These are phyloP conservation scores for Thryonomys swinderianus DNA, from an alignment of 2,113 vertebrate species.

Conservation along the genomic window DNA sequence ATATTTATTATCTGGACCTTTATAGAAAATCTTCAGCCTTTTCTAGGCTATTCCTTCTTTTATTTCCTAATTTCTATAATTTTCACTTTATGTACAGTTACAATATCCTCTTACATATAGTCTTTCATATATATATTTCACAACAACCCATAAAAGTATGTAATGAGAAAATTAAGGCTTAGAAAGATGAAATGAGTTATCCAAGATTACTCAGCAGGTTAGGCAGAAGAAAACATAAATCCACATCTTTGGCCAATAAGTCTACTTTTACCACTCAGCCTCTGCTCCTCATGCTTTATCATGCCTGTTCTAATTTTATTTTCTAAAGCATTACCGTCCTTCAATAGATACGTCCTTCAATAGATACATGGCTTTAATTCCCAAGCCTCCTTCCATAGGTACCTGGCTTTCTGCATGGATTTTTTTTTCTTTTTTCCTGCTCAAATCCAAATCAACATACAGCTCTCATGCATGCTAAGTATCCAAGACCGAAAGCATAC, in stretches of 20 bases:
- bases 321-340: neutral
- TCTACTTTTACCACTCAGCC: neutral
- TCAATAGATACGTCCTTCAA: neutral
- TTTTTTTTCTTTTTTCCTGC: neutral
- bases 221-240: neutral
- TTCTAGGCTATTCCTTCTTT: neutral
- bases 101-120: neutral
- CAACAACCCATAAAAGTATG: neutral
- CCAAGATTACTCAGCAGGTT: neutral
- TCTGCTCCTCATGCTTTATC: neutral
- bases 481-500: conserved; percentile 24
- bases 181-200: neutral
- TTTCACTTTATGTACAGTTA: neutral
- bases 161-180: neutral
- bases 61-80: neutral
- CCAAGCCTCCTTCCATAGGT: neutral
- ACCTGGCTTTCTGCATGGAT: neutral
- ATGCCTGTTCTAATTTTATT: neutral
- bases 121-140: neutral
- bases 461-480: neutral
- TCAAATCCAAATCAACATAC: neutral
- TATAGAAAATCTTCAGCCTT: neutral
- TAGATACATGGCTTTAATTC: neutral
- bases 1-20: neutral
- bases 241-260: neutral